These are phyloP conservation scores for Apus apus DNA, from an alignment of 2,113 vertebrate genomes.

Conservation along the genomic window DNA sequence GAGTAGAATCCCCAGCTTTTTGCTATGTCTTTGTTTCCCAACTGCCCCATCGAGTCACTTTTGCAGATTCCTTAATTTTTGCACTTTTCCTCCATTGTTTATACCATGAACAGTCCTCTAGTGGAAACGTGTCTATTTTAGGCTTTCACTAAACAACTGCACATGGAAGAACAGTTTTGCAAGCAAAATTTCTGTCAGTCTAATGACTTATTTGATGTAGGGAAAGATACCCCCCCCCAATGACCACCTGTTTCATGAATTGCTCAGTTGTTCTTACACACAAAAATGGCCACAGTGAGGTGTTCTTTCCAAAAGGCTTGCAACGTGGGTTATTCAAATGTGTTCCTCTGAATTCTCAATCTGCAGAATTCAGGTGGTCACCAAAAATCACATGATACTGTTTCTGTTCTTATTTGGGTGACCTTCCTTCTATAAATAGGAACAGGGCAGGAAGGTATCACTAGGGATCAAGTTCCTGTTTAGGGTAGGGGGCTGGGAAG, in stretches of 20 bases:
- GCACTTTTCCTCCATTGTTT: not conserved
- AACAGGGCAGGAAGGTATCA: not conserved
- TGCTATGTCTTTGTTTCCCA: not conserved
- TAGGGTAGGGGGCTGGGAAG: not conserved
- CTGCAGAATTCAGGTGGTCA: not conserved
- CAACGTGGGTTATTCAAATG: not conserved
- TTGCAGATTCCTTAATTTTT: not conserved
- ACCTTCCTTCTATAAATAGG: constrained; percentile 50
- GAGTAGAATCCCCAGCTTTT: not conserved
- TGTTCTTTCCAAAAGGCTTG: not conserved
- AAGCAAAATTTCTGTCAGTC: not conserved
- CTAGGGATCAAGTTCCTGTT: constrained; percentile 57
- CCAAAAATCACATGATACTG: not conserved
- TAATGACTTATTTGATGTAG: not conserved
- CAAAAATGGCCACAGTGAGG: rapidly evolving
- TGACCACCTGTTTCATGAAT: rapidly evolving
- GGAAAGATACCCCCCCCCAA: not conserved
- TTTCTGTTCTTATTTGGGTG: constrained; percentile 38
- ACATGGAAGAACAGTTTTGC: not conserved
- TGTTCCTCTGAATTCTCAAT: not conserved
- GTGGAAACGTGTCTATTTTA: not conserved
- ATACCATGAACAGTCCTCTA: not conserved
- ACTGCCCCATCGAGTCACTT: not conserved
- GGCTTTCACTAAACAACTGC: not conserved
- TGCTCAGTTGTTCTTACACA: not conserved